phyloP scores from a whole-genome alignment of 2,888 invertebrate genomes.

The Aporophyla nigra region DNA sequence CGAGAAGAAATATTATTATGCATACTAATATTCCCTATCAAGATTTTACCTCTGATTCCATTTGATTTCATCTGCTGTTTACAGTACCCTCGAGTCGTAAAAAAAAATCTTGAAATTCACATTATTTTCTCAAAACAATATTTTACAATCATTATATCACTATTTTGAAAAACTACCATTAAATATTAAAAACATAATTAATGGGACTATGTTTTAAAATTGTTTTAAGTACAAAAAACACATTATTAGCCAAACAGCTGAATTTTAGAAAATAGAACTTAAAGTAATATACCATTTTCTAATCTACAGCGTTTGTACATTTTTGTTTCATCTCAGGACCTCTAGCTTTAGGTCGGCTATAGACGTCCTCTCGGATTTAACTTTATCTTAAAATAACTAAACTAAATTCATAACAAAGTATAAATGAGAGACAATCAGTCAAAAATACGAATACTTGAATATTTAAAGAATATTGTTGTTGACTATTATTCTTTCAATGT shows the following conservation, averaged over 20 bases:
- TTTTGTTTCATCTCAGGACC: slow-evolving; percentile 38
- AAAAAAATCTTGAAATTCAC: slow-evolving; percentile 12
- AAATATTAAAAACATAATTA: slow-evolving; percentile 23
- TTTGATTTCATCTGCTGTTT: not conserved
- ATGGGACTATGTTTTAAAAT: slow-evolving; percentile 12
- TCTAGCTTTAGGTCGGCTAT: slow-evolving; percentile 56
- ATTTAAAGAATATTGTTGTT: slow-evolving; percentile 49
- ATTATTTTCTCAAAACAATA: slow-evolving; percentile 20
- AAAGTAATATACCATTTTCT: slow-evolving; percentile 49
- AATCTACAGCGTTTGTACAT: slow-evolving; percentile 66
- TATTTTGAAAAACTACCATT: slow-evolving; percentile 18
- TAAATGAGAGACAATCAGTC: slow-evolving; percentile 62
- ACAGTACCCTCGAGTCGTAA: slow-evolving; percentile 17
- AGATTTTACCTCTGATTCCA: slow-evolving; percentile 2
- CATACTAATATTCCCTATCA: slow-evolving; percentile 19
- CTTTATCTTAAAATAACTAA: slow-evolving; percentile 50
- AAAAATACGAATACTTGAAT: slow-evolving; percentile 53
- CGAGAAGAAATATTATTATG: slow-evolving; percentile 19
- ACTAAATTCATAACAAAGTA: slow-evolving; percentile 49
- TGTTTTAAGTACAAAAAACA: slow-evolving; percentile 8
- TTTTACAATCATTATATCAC: slow-evolving; percentile 39
- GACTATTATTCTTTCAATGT: slow-evolving; percentile 47
- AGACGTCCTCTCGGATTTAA: slow-evolving; percentile 64
- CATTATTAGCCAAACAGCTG: slow-evolving; percentile 33
- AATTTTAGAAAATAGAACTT: slow-evolving; percentile 59